Percentiles rank a stretch among this genome's conserved stretches.
Conservation (phyloP, 2,888 invertebrate species). For the Acanthosoma haemorrhoidale region DNA sequence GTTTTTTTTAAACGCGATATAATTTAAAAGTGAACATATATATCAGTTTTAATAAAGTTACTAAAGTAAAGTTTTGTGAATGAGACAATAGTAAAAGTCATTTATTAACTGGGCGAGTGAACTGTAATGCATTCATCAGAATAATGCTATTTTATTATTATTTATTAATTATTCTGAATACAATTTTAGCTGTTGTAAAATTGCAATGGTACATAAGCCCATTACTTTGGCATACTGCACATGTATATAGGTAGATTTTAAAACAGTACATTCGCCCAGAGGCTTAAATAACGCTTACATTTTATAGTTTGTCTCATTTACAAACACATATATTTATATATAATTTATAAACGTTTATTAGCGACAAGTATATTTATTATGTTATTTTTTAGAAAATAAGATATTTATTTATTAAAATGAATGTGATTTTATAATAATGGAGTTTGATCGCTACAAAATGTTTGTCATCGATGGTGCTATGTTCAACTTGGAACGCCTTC, state of each 20-base stretch:
- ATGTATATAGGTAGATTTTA: background rate
- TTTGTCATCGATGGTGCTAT: constrained; percentile 31
- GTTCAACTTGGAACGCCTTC: constrained; percentile 30
- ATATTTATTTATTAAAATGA: constrained; percentile 27
- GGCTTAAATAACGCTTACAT: background rate
- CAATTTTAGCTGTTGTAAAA: no score
- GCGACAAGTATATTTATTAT: constrained; percentile 22
- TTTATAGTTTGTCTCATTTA: constrained; percentile 1
- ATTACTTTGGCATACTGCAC: background rate
- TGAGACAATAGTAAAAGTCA: background rate
- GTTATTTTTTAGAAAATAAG: constrained; percentile 28
- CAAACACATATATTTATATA: constrained; percentile 21
- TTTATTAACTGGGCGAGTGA: background rate
- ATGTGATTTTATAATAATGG: constrained; percentile 29
- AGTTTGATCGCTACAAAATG: constrained; percentile 31
- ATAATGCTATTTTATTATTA: no score
- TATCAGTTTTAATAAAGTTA: constrained; percentile 18
- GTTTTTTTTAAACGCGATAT: background rate
- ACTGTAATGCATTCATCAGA: background rate
- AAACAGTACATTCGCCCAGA: background rate
- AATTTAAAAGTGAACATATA: constrained; percentile 16
- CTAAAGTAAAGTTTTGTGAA: background rate
- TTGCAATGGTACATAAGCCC: no score
- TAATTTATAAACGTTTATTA: constrained; percentile 20
- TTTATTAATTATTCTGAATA: no score